Evolutionary conservation across 2,888 invertebrate genomes (phyloP), one percentile per base, ranked within the genome.

Genomic region (Papilio elwesi): DNA sequence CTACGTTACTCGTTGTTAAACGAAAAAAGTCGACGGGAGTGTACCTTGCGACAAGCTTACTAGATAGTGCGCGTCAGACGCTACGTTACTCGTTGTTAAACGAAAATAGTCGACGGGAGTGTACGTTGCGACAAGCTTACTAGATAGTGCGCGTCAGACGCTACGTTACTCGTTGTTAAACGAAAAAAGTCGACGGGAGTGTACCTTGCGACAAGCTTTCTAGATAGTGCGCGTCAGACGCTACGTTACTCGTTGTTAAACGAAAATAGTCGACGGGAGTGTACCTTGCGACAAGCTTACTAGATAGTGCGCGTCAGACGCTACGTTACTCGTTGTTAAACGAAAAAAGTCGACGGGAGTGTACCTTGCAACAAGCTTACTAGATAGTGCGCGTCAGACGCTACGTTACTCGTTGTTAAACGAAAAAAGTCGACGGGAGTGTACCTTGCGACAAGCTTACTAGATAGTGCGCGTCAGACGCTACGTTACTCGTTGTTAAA

Each of bases 21-120:
- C 36, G 70, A 71, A 77, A 74, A 65, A 38, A 72, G 66, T 64
- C 67, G 70, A 57, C 49, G 55, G 49, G 65, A 66, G 62, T 52
- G 48, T 75, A 76, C 66, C 73, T 76, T 77, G 76, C 77, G 78
- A 77, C 80, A 80, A 77, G 76, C 78, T 76, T 70, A 75, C 78
- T 78, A 81, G 79, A 77, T 81, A 80, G 78, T 68, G 75, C 76
- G 73, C 75, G 74, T 76, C 71, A 55, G 47, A 16, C 52, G 63
- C 67, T 11, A 62, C 52, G 43, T 52, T 67, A 68, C 52, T 11
- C 15, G 57, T 9, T 36, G 62, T 71, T 4, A 47, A 12, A 26
- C 36, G 70, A 71, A 77, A 74, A 65, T 47, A 72, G 66, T 64
- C 67, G 70, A 57, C 49, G 55, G 49, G 65, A 66, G 62, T 52